A percentile compares a stretch with the other conserved stretches of the same genome.
These are phyloP conservation scores for Hyaena hyaena DNA, from an alignment of 2,113 vertebrate species.

Conservation along the genomic window DNA sequence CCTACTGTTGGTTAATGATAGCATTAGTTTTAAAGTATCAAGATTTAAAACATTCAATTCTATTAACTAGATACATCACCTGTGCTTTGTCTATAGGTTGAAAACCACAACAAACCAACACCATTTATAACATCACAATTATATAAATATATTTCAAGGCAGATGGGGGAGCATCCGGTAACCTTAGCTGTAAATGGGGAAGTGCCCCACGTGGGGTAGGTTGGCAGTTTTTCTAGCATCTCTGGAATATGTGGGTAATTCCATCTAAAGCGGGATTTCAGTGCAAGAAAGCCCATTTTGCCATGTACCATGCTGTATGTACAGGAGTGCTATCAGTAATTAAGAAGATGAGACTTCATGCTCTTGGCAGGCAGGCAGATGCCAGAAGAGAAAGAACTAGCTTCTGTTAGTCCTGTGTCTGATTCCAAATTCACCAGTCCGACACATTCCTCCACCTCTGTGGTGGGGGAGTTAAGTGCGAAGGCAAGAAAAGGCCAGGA, in stretches of 20 bases:
- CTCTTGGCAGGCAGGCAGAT: neutral
- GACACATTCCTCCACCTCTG: too few species aligned
- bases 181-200: neutral
- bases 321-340: neutral
- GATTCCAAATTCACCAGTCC: neutral
- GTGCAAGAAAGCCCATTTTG: neutral
- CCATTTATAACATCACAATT: neutral
- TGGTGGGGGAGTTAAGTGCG: neutral
- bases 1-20: neutral
- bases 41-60: neutral
- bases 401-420: neutral
- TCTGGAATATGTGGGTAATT: neutral
- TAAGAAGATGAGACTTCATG: neutral
- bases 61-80: neutral
- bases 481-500: neutral
- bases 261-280: neutral
- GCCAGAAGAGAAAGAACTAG: neutral
- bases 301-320: neutral
- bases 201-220: neutral
- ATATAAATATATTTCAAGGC: neutral
- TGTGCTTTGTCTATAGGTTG: neutral
- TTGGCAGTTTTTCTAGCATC: neutral
- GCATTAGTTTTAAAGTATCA: neutral
- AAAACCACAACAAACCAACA: neutral
- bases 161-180: neutral